Percentiles rank a stretch among this genome's conserved stretches.
Conservation (phyloP, 2,113 vertebrate species). For the Anoura caudifer region DNA sequence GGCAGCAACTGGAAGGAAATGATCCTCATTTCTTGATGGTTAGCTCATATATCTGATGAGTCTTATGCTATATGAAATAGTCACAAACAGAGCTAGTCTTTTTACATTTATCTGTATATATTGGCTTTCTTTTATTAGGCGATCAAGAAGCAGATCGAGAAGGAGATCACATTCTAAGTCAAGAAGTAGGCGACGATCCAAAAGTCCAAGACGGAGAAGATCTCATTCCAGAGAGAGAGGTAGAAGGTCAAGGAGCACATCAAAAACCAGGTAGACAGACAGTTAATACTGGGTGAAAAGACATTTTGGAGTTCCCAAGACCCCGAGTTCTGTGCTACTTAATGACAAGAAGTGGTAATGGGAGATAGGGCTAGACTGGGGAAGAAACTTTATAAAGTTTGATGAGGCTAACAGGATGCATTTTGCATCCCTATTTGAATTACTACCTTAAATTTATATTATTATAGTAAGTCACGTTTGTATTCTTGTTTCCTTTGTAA, state of each 20-base stretch:
- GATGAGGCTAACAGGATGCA: background rate
- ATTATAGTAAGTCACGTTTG: background rate
- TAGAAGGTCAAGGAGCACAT: constrained; percentile 88
- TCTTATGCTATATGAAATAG: background rate
- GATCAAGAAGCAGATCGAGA: constrained; percentile 93
- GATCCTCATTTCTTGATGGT: background rate
- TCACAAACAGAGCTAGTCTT: background rate
- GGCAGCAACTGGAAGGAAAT: background rate
- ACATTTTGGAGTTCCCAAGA: background rate
- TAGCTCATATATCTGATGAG: background rate
- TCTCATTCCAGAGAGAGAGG: constrained; percentile 92
- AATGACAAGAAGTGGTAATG: background rate
- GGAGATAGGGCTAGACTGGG: background rate
- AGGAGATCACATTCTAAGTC: constrained; percentile 93
- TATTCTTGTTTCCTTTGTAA: background rate
- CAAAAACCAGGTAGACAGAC: constrained; percentile 87
- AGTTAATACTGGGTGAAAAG: background rate
- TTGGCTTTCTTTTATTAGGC: constrained; percentile 78
- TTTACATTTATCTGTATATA: background rate
- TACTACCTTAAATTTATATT: too few species aligned
- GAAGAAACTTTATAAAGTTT: background rate
- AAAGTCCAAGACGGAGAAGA: constrained; percentile 91
- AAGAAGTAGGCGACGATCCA: constrained; percentile 92
- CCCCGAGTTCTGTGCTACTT: background rate
- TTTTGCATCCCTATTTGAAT: too few species aligned